phyloP scores from a whole-genome alignment of 2,888 invertebrate species.

The Acrobasis consociella region DNA sequence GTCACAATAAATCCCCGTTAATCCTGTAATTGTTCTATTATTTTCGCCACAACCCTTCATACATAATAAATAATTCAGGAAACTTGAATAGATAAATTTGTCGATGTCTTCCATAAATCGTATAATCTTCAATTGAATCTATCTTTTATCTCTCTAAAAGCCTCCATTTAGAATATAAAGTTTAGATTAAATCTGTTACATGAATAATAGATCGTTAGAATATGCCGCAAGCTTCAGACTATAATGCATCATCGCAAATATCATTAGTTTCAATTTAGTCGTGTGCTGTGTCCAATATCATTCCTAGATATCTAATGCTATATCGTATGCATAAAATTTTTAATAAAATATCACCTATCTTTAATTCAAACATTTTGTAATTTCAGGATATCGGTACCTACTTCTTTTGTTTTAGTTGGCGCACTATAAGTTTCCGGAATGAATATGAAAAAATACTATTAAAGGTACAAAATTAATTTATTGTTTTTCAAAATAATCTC shows the following conservation, averaged over 20 bases:
- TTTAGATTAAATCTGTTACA: constrained; percentile 1
- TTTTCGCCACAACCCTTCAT: too few species aligned
- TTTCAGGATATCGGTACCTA: too few species aligned
- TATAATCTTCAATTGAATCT: neutral
- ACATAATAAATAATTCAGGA: neutral
- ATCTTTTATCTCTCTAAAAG: neutral
- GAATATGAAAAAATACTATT: too few species aligned
- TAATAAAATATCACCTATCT: neutral
- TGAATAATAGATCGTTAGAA: neutral
- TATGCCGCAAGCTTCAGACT: neutral
- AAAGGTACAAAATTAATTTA: too few species aligned
- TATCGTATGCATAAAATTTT: neutral
- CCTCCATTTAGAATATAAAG: neutral
- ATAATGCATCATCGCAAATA: constrained; percentile 2
- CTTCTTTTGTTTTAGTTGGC: too few species aligned
- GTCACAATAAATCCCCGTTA: too few species aligned
- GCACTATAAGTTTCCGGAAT: too few species aligned
- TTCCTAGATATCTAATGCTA: too few species aligned
- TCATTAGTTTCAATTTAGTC: neutral
- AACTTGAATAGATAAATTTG: neutral
- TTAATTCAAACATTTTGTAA: neutral
- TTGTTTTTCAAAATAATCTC: too few species aligned
- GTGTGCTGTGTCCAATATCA: neutral
- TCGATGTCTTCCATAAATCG: neutral
- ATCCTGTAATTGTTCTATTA: too few species aligned